These are phyloP conservation scores for Spea multiplicata DNA, from an alignment of 2,113 vertebrate genomes.

Conservation along the genomic window DNA sequence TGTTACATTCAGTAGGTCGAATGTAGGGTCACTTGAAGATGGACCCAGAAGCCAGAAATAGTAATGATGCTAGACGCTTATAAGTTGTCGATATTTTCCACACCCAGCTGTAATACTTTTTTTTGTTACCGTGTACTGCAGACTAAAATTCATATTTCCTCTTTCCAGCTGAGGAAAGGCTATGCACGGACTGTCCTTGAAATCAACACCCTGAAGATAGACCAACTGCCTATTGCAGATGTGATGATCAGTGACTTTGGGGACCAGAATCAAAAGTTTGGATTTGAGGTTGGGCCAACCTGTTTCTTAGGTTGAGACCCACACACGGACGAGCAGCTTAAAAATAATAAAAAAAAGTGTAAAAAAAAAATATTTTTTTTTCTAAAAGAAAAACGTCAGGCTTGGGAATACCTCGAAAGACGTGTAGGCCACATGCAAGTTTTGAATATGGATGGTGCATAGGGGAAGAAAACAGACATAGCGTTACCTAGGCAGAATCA, in stretches of 20 bases:
- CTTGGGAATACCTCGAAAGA: slow-evolving; percentile 72
- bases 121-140: too few relatives aligned
- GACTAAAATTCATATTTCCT: slow-evolving; percentile 30
- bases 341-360: slow-evolving; percentile 28
- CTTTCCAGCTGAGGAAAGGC: slow-evolving; percentile 84
- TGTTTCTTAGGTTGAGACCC: slow-evolving; percentile 93
- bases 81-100: too few relatives aligned
- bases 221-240: slow-evolving; percentile 93
- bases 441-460: slow-evolving; percentile 86
- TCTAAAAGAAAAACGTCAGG: slow-evolving; percentile 54
- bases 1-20: too few relatives aligned
- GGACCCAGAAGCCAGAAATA: too few relatives aligned
- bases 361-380: slow-evolving; percentile 35
- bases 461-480: slow-evolving; percentile 48
- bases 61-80: too few relatives aligned
- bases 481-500: slow-evolving; percentile 75
- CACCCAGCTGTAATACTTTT: too few relatives aligned
- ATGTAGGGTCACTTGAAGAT: too few relatives aligned
- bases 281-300: slow-evolving; percentile 94
- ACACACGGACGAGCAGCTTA: slow-evolving; percentile 40
- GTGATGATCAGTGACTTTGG: slow-evolving; percentile 99
- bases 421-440: slow-evolving; percentile 94
- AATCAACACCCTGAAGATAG: slow-evolving; percentile 96
- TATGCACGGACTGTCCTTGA: slow-evolving; percentile 93
- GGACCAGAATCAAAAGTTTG: slow-evolving; percentile 96